Evolutionary conservation across 2,797 vertebrate genomes (phyloP), one percentile per base, ranked within the genome.

Genomic region (Euphonia xanthogaster): DNA sequence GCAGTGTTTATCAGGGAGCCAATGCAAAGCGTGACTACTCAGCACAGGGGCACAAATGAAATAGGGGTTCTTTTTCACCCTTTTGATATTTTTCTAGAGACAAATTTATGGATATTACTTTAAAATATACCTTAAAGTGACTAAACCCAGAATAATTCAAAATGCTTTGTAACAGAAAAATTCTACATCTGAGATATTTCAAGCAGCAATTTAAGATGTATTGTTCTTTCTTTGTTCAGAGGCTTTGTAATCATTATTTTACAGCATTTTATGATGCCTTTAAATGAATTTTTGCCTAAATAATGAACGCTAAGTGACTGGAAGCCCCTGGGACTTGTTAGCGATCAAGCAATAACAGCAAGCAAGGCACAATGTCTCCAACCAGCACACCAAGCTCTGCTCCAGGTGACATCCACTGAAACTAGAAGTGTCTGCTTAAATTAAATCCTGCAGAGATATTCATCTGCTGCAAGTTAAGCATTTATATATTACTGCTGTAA

Each of bases 361-460:
- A 79, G 42, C 50, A 89, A 82, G 50, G 67, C n/a, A 89, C 48
- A 63, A 7, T 7, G 30, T 63, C 75, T 85, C 65, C 81, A 85
- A 55, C 61, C 50, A 39, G 15, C 54, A 51, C 67, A 91, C 53
- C 78, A 73, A 87, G 65, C 65, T 90, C 78, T 92, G 66, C 62
- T 86, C 35, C 73, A 76, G 72, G 74, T 93, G 77, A 87, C 84
- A 85, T 73, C 80, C 63, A 24, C 2, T 60, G 79, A 53, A 89
- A 87, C 48, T 37, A 70, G 22, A 12, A 19, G 60, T 65, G 78
- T 80, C 89, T 85, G 78, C 78, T 94, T 85, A 91, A 93, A 93
- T 81, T 77, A 92, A 94, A 96, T 70, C 80, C 77, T 85, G 74
- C 91, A 91, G 62, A 88, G 44, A 70, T 44, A 81, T 31, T 76